Conservation (phyloP, 2,113 vertebrate species). For the Dolichotis patagonum region DNA sequence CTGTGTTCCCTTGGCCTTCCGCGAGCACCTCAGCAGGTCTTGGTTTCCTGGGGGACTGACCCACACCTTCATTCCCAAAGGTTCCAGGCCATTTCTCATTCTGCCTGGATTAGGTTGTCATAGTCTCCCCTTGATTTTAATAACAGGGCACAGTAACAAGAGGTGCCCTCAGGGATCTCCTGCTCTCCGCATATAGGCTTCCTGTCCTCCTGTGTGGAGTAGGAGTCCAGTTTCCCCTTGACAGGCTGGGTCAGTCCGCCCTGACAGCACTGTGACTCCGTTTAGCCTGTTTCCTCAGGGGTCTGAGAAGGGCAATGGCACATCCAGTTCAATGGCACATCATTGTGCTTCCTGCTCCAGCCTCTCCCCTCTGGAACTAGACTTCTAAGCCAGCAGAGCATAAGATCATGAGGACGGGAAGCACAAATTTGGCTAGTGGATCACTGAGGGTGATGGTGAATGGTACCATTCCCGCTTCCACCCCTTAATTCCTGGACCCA, state of each 20-base stretch:
- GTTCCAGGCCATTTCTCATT: background rate
- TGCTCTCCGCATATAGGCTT: background rate
- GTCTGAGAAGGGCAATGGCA: no score
- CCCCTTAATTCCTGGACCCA: background rate
- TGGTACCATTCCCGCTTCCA: background rate
- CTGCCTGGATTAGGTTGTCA: background rate
- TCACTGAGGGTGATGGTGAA: background rate
- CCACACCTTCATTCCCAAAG: background rate
- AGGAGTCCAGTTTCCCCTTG: background rate
- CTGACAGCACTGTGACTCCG: background rate
- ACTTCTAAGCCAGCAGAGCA: background rate
- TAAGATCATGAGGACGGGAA: background rate
- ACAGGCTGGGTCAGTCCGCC: background rate
- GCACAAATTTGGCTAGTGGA: background rate
- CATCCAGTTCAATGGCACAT: background rate
- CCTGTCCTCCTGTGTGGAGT: background rate
- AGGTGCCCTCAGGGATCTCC: background rate
- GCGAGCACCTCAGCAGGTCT: background rate
- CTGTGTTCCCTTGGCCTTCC: background rate
- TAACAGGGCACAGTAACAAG: background rate
- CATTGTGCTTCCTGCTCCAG: background rate
- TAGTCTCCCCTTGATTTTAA: background rate
- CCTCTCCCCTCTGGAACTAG: background rate
- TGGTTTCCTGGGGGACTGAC: background rate
- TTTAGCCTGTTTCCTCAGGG: no score